Evolutionary conservation across 1,140 invertebrate species (phyloP), one percentile per base, ranked within the genome.

Genomic region (Drosophila ironensis): DNA sequence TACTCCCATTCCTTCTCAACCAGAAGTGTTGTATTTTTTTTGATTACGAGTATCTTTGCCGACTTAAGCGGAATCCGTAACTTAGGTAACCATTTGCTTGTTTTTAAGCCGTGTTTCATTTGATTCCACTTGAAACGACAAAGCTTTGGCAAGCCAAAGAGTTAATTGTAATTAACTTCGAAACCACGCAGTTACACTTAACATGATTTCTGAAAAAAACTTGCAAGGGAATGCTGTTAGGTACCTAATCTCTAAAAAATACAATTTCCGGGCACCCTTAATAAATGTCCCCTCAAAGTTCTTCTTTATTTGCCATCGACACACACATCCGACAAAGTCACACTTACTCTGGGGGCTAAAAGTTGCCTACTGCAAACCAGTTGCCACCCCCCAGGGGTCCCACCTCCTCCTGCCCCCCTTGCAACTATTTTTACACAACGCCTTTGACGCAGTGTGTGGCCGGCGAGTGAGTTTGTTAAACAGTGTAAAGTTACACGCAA

Each of bases 401-500:
- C 9, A 22, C 25, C 9, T 6, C n/a, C 20, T 20, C 12, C 20
- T 9, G 5, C 19, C 14, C 24, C 22, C 51, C n/a, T 17, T 22
- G 4, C 17, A 25, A 28, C 12, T 12, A 4, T 12, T 17, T 56
- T 59, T 60, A 14, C 56, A 14, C 9, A 42, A 60, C 56, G 57
- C 52, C 52, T 44, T 60, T 60, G 52, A 60, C 40, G 46, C 54
- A 60, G 30, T 63, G 59, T 61, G 59, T 16, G 59, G 59, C 12
- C 24, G 64, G 61, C 40, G 22, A 77, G 64, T 50, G 69, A 84
- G 78, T 82, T 73, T 82, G 78, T 84, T 82, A 73, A 82, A 86
- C 73, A 84, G 78, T 82, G 73, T 78, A 82, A 82, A 82, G 78
- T 82, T 82, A 78, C 78, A 82, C 78, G 78, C 78, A 82, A 78